Conservation (phyloP, 2,113 vertebrate species). For the Odontophorus gujanensis region DNA sequence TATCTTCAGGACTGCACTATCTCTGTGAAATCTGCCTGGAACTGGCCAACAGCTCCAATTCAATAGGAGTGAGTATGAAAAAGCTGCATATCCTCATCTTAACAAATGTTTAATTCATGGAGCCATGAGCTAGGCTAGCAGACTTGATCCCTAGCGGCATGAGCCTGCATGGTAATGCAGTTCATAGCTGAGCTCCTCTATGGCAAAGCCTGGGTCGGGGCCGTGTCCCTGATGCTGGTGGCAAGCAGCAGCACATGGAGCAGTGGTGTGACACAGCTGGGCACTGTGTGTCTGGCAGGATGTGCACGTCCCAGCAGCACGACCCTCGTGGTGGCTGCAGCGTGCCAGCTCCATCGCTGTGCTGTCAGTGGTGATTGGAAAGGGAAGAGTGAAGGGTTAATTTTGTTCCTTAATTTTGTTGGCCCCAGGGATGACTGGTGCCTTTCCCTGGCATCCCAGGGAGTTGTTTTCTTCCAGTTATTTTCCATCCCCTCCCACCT, state of each 20-base stretch:
- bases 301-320: too few relatives aligned
- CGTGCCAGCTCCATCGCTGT: background rate
- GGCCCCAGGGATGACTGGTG: background rate
- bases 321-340: background rate
- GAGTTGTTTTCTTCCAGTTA: background rate
- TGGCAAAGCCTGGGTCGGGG: background rate
- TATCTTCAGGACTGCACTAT: background rate
- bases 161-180: background rate
- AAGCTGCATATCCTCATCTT: background rate
- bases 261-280: fast-evolving
- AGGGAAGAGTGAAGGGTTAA: background rate
- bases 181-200: background rate
- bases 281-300: too few relatives aligned
- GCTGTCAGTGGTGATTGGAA: background rate
- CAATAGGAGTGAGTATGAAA: background rate
- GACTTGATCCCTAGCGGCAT: background rate
- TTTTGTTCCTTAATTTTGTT: too few relatives aligned
- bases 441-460: background rate
- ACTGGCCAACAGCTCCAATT: background rate
- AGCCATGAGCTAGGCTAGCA: background rate
- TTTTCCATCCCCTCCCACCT: background rate
- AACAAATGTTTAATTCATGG: background rate
- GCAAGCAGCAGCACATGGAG: background rate
- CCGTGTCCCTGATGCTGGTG: background rate
- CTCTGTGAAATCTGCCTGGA: background rate